A percentile compares a stretch with the other conserved stretches of the same genome.
phyloP scores from a whole-genome alignment of 2,888 invertebrate species.

The Sipha maydis region DNA sequence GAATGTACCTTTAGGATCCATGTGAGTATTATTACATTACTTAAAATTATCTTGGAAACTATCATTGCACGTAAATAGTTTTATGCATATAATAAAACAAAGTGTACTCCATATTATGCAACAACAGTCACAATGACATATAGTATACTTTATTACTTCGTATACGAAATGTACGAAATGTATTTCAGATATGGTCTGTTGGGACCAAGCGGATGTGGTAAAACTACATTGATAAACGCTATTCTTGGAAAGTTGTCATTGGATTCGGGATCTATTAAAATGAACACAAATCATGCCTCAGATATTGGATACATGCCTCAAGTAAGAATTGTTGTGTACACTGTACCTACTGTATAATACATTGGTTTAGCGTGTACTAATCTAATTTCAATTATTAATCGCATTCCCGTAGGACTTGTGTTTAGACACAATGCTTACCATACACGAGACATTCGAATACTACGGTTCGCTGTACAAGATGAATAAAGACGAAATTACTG shows the following conservation, averaged over 20 bases:
- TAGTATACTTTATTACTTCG: no score
- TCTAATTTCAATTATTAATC: not conserved
- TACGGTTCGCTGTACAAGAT: conserved; percentile 85
- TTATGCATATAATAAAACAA: no score
- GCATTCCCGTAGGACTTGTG: conserved; percentile 73
- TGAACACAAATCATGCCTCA: conserved; percentile 67
- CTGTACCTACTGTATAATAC: no score
- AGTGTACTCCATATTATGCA: no score
- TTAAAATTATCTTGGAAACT: no score
- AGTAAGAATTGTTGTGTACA: conserved; percentile 66
- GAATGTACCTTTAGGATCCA: conserved; percentile 65
- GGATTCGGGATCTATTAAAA: conserved; percentile 68
- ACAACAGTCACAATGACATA: no score
- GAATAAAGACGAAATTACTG: conserved; percentile 70
- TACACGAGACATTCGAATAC: conserved; percentile 82
- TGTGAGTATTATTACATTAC: conserved; percentile 64
- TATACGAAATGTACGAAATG: no score
- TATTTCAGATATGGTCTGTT: conserved; percentile 70
- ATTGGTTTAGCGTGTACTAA: not conserved
- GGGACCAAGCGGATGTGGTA: conserved; percentile 72
- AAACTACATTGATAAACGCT: conserved; percentile 70
- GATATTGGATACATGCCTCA: conserved; percentile 69
- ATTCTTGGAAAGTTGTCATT: conserved; percentile 69
- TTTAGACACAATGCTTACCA: conserved; percentile 79
- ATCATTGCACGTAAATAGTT: no score